These are phyloP conservation scores for Cromileptes altivelis DNA, from an alignment of 2,113 vertebrate genomes.

Conservation along the genomic window DNA sequence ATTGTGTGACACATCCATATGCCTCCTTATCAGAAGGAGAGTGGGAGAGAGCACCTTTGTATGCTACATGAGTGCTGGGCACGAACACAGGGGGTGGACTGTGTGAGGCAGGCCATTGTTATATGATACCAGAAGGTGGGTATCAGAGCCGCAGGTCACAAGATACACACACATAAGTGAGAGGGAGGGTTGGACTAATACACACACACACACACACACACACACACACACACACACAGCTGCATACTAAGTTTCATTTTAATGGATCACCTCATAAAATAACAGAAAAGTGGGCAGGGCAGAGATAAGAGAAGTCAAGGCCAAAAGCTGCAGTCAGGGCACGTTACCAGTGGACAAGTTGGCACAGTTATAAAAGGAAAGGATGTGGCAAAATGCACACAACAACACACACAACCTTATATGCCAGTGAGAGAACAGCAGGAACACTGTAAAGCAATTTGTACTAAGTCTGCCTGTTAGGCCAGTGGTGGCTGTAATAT, in stretches of 20 bases:
- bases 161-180: constrained; percentile 60
- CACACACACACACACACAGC: constrained; percentile 17
- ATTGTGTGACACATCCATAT: constrained; percentile 69
- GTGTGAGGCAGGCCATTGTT: constrained; percentile 81
- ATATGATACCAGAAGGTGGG: constrained; percentile 79
- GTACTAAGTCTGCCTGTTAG: constrained; percentile 32
- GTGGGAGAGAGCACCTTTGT: constrained; percentile 76
- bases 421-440: background rate
- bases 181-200: constrained; percentile 42
- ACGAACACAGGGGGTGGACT: constrained; percentile 68
- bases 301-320: constrained; percentile 58
- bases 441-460: constrained; percentile 16
- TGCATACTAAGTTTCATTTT: constrained; percentile 25
- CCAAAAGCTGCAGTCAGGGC: constrained; percentile 12
- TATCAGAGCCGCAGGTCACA: constrained; percentile 78
- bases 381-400: background rate
- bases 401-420: constrained; percentile 20
- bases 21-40: constrained; percentile 58
- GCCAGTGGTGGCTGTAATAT: constrained; percentile 35
- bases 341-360: constrained; percentile 28
- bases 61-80: constrained; percentile 57
- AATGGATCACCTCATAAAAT: constrained; percentile 52
- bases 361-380: constrained; percentile 13
- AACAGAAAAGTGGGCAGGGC: constrained; percentile 50
- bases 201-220: constrained; percentile 22